These are phyloP conservation scores for Cataglyphis albicans DNA, from an alignment of 2,888 invertebrate species.

Conservation along the genomic window DNA sequence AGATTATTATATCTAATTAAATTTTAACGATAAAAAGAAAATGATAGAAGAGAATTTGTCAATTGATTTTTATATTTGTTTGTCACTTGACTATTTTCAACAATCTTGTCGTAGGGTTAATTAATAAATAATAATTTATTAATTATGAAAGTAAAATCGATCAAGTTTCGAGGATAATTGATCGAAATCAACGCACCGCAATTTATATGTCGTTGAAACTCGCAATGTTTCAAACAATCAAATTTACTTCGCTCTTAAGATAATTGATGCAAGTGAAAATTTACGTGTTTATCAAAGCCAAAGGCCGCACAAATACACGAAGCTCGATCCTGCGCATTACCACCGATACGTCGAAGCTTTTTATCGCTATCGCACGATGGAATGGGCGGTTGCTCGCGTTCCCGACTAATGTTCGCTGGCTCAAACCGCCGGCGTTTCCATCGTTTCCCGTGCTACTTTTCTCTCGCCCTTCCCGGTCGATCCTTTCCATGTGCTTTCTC, in stretches of 20 bases:
- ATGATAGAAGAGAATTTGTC: background rate
- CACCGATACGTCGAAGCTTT: constrained; percentile 62
- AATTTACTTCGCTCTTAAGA: constrained; percentile 14
- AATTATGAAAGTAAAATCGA: constrained; percentile 12
- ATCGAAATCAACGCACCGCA: background rate
- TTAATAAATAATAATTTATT: constrained; percentile 31
- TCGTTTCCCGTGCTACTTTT: constrained; percentile 58
- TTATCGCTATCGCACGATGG: constrained; percentile 60
- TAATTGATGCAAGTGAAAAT: constrained; percentile 20
- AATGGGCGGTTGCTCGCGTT: constrained; percentile 63
- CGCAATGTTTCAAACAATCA: constrained; percentile 16
- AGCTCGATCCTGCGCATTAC: constrained; percentile 46
- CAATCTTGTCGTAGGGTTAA: background rate
- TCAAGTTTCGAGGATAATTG: constrained; percentile 4
- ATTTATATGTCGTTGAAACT: constrained; percentile 2
- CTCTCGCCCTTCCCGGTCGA: constrained; percentile 20
- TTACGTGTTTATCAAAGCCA: constrained; percentile 17
- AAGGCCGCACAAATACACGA: constrained; percentile 7
- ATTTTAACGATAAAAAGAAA: background rate
- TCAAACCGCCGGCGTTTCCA: constrained; percentile 62
- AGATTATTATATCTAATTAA: background rate
- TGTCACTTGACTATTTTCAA: constrained; percentile 22
- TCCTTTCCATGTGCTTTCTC: constrained; percentile 36
- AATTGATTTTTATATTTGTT: background rate
- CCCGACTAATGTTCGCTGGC: constrained; percentile 65